A percentile compares a stretch with the other conserved stretches of the same genome.
Conservation (phyloP, 2,888 invertebrate species). For the Embidobia sp. region DNA sequence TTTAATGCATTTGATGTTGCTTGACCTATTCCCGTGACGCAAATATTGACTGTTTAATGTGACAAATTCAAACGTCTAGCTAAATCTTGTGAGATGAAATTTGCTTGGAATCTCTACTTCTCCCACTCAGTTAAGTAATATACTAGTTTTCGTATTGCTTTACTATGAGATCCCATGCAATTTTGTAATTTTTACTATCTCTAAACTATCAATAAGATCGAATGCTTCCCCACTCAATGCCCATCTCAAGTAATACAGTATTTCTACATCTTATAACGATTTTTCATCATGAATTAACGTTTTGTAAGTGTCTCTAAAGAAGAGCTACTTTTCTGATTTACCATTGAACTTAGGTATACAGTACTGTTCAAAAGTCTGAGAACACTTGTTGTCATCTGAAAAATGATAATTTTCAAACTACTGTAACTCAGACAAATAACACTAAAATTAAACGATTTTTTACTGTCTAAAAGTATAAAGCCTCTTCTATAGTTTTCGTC, state of each 20-base stretch:
- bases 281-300: conserved; percentile 1
- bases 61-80: neutral
- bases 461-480: too few relatives aligned
- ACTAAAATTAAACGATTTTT: too few relatives aligned
- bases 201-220: neutral
- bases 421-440: too few relatives aligned
- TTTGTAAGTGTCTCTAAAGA: conserved; percentile 7
- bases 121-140: too few relatives aligned
- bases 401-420: too few relatives aligned
- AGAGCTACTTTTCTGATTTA: conserved; percentile 3
- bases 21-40: neutral
- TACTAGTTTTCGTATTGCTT: conserved; percentile 58
- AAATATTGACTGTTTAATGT: neutral
- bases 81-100: neutral
- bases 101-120: conserved; percentile 2
- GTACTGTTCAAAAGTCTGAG: too few relatives aligned
- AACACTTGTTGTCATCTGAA: too few relatives aligned
- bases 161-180: neutral
- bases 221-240: neutral
- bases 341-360: neutral
- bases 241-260: conserved; percentile 26
- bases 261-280: neutral
- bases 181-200: neutral
- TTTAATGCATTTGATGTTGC: neutral
- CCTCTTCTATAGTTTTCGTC: too few relatives aligned